Conservation (phyloP, 2,888 invertebrate genomes). For the Drosophila setosimentum region DNA sequence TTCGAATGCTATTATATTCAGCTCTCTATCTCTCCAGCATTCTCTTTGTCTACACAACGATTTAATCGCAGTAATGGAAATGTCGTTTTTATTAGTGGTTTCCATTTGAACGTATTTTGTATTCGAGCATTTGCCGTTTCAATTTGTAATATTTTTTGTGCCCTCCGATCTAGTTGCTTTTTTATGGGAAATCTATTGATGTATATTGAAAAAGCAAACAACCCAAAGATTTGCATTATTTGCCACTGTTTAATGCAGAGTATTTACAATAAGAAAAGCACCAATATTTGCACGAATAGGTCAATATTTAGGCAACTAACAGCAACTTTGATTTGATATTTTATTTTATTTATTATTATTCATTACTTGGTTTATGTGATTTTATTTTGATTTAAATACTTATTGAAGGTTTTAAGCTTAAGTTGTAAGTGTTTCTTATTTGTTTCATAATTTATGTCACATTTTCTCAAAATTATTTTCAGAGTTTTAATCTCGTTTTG, state of each 20-base stretch:
- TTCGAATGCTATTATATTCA: conserved; percentile 24
- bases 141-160: conserved; percentile 70
- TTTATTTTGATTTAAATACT: background rate
- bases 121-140: conserved; percentile 68
- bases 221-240: conserved; percentile 46
- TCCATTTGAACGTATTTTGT: conserved; percentile 61
- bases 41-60: conserved; percentile 52
- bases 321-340: background rate
- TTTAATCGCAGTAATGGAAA: conserved; percentile 82
- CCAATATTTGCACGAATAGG: conserved; percentile 14
- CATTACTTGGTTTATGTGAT: background rate
- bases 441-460: background rate
- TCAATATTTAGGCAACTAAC: conserved; percentile 4
- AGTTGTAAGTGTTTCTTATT: background rate
- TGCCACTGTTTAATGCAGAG: conserved; percentile 2
- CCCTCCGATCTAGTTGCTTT: conserved; percentile 13
- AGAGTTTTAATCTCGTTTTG: background rate
- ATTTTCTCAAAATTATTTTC: background rate
- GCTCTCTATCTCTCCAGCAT: background rate
- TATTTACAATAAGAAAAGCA: background rate
- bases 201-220: conserved; percentile 31
- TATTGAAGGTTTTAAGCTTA: no score
- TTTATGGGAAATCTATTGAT: conserved; percentile 18
- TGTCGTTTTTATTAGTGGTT: conserved; percentile 78
- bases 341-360: background rate